Percentiles rank a stretch among this genome's conserved stretches.
Evolutionary conservation across 2,888 invertebrate species (phyloP).

Genomic region (Coenonympha arcania): DNA sequence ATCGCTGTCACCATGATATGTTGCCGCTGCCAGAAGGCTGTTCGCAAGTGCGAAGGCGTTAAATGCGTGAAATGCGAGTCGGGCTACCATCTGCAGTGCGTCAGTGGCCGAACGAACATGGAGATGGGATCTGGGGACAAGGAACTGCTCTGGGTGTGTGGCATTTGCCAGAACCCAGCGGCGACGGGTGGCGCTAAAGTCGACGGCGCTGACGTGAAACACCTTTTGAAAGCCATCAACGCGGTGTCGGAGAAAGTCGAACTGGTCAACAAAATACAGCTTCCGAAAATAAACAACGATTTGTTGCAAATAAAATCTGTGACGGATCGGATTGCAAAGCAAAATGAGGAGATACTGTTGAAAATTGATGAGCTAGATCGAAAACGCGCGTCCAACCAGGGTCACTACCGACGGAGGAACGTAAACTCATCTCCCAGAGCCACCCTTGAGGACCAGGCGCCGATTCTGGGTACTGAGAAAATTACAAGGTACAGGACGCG

Average conservation of each 20-base stretch:
- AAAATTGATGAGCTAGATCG: slow-evolving; percentile 41
- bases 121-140: slow-evolving; percentile 40
- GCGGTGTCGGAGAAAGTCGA: slow-evolving; percentile 52
- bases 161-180: slow-evolving; percentile 42
- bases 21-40: slow-evolving; percentile 41
- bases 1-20: slow-evolving; percentile 36
- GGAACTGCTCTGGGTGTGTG: slow-evolving; percentile 49
- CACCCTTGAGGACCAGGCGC: slow-evolving; percentile 27
- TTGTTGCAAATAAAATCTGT: slow-evolving; percentile 43
- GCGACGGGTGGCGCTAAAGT: slow-evolving; percentile 28
- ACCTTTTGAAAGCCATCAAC: slow-evolving; percentile 37
- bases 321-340: slow-evolving; percentile 45
- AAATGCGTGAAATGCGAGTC: slow-evolving; percentile 44
- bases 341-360: slow-evolving; percentile 48
- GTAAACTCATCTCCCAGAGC: slow-evolving; percentile 21
- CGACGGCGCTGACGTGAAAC: slow-evolving; percentile 29
- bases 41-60: slow-evolving; percentile 39
- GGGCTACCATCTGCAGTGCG: slow-evolving; percentile 38
- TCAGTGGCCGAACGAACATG: slow-evolving; percentile 28
- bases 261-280: slow-evolving; percentile 53
- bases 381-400: background rate
- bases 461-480: slow-evolving; percentile 36
- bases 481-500: slow-evolving; percentile 26
- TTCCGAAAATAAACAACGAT: slow-evolving; percentile 53
- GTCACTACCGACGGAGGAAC: slow-evolving; percentile 16